phyloP scores from a whole-genome alignment of 2,888 invertebrate species.

The Tromatobia lineatoria region DNA sequence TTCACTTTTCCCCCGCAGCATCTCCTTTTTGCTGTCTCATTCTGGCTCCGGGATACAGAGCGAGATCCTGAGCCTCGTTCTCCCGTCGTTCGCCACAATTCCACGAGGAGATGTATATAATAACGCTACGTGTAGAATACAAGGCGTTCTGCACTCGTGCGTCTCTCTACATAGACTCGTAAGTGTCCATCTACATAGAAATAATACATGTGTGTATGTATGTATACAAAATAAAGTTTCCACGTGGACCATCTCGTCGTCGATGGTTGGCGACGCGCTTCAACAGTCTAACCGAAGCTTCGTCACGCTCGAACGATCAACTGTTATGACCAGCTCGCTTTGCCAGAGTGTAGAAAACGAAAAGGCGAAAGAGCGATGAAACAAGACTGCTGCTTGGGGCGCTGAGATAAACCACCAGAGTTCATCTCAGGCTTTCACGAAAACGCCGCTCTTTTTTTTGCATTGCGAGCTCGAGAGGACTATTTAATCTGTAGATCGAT shows the following conservation, averaged over 20 bases:
- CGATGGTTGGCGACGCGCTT: constrained; percentile 40
- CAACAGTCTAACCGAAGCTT: constrained; percentile 47
- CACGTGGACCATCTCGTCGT: constrained; percentile 22
- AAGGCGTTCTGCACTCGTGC: neutral
- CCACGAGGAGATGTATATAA: constrained; percentile 9
- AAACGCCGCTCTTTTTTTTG: neutral
- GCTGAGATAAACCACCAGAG: constrained; percentile 19
- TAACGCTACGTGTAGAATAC: neutral
- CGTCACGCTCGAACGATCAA: constrained; percentile 42
- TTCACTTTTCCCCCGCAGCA: neutral
- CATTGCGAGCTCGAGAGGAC: neutral
- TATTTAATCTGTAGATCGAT: constrained; percentile 8
- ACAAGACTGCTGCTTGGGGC: neutral
- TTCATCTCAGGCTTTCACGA: constrained; percentile 6
- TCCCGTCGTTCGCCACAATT: constrained; percentile 6
- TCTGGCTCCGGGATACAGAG: constrained; percentile 13
- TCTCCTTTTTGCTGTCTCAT: constrained; percentile 22
- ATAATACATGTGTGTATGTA: neutral
- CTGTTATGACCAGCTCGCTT: constrained; percentile 40
- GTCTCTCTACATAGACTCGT: neutral
- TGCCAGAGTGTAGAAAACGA: neutral
- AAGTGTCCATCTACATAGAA: neutral
- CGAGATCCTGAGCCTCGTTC: constrained; percentile 31
- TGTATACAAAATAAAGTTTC: constrained; percentile 13
- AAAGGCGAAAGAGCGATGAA: neutral